Base-by-base conservation (phyloP, 1,140 invertebrate genomes). In the Semibalanus balanoides region DNA sequence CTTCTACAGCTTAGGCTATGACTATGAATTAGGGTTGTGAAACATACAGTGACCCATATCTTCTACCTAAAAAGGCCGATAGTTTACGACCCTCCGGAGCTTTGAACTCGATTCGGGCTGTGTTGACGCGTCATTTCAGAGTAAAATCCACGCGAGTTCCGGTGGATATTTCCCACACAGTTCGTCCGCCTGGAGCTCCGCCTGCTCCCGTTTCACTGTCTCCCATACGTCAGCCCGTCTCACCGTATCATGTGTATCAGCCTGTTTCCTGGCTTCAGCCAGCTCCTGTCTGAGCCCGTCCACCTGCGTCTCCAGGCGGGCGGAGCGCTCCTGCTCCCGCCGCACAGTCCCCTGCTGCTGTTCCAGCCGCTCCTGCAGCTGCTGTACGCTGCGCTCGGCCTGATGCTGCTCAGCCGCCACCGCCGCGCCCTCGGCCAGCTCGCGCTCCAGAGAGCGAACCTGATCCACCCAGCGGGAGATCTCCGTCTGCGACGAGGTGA, bases 381-480 rank as follows among this genome's bases (percentile, higher is more conserved):
- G 75, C 69, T 76, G 72, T 28, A 30, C 73, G 40, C 73, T 40
- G 25, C 73, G 72, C 73, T 77, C 73, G 64, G 74, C 74, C 31
- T 43, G 31, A 31, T 79, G 76, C 14, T 78, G 75, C 22, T 76
- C 40, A 40, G 75, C 76, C 9, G 70, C 71, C 28, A 76, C 77
- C 19, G 80, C n/a, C 11, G 27, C 81, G 78, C 70, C 30, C 79
- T 64, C 51, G 11, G 19, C 81, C 31, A 76, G 31, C 74, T 75
- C 78, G 72, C 75, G 70, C 69, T 79, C 79, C 19, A 64, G 51
- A 1, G 51, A 14, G 51, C 51, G 51, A 14, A 64, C 51, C 51
- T 64, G 51, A 1, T 64, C 51, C 51, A 64, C 51, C 51, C 51
- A 64, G 51, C 51, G 51, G 11, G 14, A 14, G 14, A 64, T 25